Evolutionary conservation across 53 echinoderm and acorn worm genomes (phyloP).

Genomic region (Echinarachnius parma): DNA sequence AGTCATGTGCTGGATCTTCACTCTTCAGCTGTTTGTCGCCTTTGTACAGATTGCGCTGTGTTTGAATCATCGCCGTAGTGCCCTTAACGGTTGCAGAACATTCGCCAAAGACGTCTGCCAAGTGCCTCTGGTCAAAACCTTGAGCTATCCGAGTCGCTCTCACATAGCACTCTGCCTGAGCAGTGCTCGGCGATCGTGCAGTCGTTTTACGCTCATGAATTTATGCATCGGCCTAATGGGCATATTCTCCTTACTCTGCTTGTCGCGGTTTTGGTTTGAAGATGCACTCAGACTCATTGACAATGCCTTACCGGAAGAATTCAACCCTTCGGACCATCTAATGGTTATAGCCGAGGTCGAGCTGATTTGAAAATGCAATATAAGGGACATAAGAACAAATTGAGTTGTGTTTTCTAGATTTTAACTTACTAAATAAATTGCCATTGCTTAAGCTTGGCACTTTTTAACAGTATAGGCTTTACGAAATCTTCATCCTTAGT

Average conservation of each 20-base stretch:
- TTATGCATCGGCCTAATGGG: slow-evolving; percentile 29
- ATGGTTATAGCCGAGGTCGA: slow-evolving; percentile 50
- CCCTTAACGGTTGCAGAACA: background rate
- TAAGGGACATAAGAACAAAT: too few species aligned
- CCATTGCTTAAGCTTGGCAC: too few species aligned
- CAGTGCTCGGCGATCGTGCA: slow-evolving; percentile 18
- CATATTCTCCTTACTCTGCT: slow-evolving; percentile 19
- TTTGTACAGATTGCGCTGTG: slow-evolving; percentile 22
- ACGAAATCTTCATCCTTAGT: too few species aligned
- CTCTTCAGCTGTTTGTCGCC: slow-evolving; percentile 38
- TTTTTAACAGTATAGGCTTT: too few species aligned
- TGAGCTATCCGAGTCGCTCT: slow-evolving; percentile 10
- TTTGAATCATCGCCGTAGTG: slow-evolving; percentile 2
- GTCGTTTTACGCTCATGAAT: slow-evolving; percentile 28
- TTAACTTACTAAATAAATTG: too few species aligned
- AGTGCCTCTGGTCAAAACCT: background rate
- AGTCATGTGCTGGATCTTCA: slow-evolving; percentile 25
- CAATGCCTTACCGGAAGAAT: slow-evolving; percentile 64
- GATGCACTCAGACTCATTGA: slow-evolving; percentile 43
- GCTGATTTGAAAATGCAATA: slow-evolving; percentile 5
- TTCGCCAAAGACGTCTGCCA: slow-evolving; percentile 2
- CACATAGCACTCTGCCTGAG: background rate
- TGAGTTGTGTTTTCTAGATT: too few species aligned
- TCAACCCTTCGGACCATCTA: slow-evolving; percentile 80
- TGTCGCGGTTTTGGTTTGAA: slow-evolving; percentile 44